A percentile compares a stretch with the other conserved stretches of the same genome.
Conservation (phyloP, 2,797 vertebrate species). For the Hyperoplus immaculatus region DNA sequence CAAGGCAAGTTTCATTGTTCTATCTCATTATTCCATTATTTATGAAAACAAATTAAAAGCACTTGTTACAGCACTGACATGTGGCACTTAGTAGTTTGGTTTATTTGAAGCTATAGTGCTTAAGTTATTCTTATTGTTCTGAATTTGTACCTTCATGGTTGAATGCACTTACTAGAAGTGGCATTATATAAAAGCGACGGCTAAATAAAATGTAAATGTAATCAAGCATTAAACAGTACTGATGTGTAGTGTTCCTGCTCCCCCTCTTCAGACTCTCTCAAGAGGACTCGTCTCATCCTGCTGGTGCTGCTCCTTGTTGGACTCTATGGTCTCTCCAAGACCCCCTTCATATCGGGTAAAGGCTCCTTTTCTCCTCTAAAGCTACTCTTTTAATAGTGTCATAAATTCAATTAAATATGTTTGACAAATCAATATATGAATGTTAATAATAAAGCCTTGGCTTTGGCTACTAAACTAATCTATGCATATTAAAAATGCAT, state of each 20-base stretch:
- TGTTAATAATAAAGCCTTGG: not conserved
- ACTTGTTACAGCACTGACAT: no score
- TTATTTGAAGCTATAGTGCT: no score
- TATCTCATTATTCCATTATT: no score
- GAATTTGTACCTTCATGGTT: no score
- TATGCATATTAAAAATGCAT: not conserved
- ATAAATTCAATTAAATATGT: not conserved
- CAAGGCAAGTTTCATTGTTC: constrained; percentile 83
- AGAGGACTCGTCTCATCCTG: constrained; percentile 93
- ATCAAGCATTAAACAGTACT: not conserved
- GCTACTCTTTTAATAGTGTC: not conserved
- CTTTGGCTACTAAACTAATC: constrained; percentile 13
- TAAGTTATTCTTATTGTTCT: no score
- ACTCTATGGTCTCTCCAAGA: constrained; percentile 94
- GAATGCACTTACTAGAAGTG: no score
- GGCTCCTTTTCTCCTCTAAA: constrained; percentile 63
- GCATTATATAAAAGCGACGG: no score
- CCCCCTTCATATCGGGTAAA: constrained; percentile 96
- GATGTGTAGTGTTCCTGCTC: constrained; percentile 1
- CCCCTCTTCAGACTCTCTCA: constrained; percentile 88
- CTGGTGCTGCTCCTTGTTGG: constrained; percentile 91
- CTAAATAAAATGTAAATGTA: not conserved
- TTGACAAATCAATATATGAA: not conserved
- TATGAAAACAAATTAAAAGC: no score
- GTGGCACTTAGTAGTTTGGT: no score